Conservation (phyloP, 2,888 invertebrate genomes). For the Craniophora ligustri region DNA sequence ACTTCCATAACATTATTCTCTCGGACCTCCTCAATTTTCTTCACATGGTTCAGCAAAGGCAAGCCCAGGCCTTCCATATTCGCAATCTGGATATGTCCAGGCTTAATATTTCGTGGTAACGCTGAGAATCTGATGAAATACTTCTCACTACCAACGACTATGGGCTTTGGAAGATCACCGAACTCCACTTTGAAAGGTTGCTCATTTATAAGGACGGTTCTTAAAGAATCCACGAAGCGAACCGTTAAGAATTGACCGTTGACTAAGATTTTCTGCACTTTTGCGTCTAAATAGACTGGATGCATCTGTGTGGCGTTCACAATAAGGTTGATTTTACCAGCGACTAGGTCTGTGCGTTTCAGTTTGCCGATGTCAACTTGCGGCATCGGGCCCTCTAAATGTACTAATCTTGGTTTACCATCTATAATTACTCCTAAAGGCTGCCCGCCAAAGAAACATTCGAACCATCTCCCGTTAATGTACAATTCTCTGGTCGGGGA, state of each 20-base stretch:
- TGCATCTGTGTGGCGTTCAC: constrained; percentile 94
- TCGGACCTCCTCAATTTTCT: constrained; percentile 54
- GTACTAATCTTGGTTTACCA: constrained; percentile 92
- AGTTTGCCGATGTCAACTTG: constrained; percentile 96
- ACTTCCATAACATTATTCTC: constrained; percentile 67
- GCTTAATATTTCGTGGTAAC: constrained; percentile 91
- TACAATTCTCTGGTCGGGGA: constrained; percentile 97
- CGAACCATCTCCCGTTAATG: constrained; percentile 96
- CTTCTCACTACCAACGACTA: constrained; percentile 92
- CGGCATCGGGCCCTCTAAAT: constrained; percentile 96
- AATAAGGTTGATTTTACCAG: constrained; percentile 95
- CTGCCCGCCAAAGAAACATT: constrained; percentile 97
- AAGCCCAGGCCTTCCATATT: constrained; percentile 91
- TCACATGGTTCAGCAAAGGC: constrained; percentile 47
- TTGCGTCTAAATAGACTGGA: constrained; percentile 94
- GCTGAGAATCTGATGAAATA: constrained; percentile 95
- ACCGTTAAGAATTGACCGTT: constrained; percentile 92
- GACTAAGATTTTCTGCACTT: constrained; percentile 93
- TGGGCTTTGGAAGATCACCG: constrained; percentile 94
- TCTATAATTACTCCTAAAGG: constrained; percentile 94
- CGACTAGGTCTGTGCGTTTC: constrained; percentile 94
- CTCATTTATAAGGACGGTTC: constrained; percentile 93
- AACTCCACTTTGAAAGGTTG: constrained; percentile 93
- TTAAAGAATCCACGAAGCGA: constrained; percentile 93
- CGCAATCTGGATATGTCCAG: constrained; percentile 91